These are phyloP conservation scores for Drosophila gaucha DNA, from an alignment of 2,888 invertebrate genomes.

Conservation along the genomic window DNA sequence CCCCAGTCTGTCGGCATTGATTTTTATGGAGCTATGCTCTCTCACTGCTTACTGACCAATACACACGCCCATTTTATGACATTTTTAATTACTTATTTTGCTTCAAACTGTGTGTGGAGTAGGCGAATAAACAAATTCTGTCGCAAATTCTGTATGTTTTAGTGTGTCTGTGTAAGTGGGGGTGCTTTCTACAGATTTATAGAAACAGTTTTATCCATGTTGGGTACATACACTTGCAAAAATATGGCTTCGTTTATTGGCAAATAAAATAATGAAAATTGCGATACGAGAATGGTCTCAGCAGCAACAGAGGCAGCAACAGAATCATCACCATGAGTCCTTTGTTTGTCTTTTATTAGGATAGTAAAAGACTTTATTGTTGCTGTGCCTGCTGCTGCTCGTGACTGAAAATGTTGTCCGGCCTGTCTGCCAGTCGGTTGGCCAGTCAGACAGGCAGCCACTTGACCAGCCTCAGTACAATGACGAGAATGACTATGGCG, in stretches of 20 bases:
- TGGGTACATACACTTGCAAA: constrained; percentile 58
- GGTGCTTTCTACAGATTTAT: constrained; percentile 36
- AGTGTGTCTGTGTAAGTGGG: constrained; percentile 10
- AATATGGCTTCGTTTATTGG: constrained; percentile 82
- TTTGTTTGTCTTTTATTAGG: constrained; percentile 83
- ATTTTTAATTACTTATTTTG: constrained; percentile 77
- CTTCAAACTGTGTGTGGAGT: constrained; percentile 61
- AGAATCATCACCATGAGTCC: constrained; percentile 58
- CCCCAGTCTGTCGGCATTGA: constrained; percentile 72
- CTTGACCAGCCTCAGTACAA: constrained; percentile 69
- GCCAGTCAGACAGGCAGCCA: constrained; percentile 49
- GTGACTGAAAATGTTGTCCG: constrained; percentile 30
- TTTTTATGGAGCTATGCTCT: constrained; percentile 53
- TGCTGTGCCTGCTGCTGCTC: constrained; percentile 51
- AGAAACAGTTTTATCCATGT: constrained; percentile 36
- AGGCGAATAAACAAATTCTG: constrained; percentile 65
- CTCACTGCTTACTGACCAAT: background rate
- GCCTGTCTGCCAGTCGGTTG: constrained; percentile 11
- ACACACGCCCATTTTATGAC: constrained; percentile 60
- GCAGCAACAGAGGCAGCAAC: constrained; percentile 33
- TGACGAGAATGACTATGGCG: constrained; percentile 71
- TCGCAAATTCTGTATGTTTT: constrained; percentile 22
- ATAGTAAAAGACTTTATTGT: constrained; percentile 82
- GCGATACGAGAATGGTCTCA: constrained; percentile 74
- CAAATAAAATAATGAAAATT: constrained; percentile 85